These are phyloP conservation scores for Drosophila phalerata DNA, from an alignment of 2,888 invertebrate genomes.

Conservation along the genomic window DNA sequence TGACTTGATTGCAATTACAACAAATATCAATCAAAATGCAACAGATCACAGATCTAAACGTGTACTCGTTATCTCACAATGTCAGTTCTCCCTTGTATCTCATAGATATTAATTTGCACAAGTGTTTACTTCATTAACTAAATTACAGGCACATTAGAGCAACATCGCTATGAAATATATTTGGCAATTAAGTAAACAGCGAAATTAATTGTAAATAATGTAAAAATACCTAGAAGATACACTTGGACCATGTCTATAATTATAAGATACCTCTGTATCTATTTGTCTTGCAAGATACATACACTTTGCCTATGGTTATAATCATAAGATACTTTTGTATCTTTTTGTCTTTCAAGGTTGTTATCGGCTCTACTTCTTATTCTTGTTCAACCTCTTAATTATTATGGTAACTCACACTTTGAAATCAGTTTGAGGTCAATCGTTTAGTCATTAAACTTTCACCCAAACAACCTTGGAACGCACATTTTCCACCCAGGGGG, in stretches of 20 bases:
- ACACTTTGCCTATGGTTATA: not conserved
- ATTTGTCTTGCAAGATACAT: constrained; percentile 4
- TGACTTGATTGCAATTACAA: constrained; percentile 63
- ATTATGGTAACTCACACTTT: not conserved
- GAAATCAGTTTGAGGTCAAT: constrained; percentile 7
- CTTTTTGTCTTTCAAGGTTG: constrained; percentile 6
- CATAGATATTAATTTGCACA: not conserved
- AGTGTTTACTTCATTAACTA: constrained; percentile 46
- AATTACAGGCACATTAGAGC: constrained; percentile 20
- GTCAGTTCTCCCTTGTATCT: not conserved
- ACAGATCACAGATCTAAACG: constrained; percentile 17
- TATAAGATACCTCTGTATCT: not conserved
- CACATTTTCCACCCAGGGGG: constrained; percentile 2
- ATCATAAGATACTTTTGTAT: not conserved
- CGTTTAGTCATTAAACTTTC: not conserved
- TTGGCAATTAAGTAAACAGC: constrained; percentile 35
- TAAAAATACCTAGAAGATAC: constrained; percentile 1
- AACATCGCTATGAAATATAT: constrained; percentile 21
- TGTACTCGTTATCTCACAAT: constrained; percentile 16
- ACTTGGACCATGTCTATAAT: not conserved
- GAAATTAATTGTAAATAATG: constrained; percentile 28
- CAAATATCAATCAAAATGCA: constrained; percentile 59
- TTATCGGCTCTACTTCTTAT: not conserved
- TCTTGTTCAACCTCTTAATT: constrained; percentile 1
- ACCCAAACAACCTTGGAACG: constrained; percentile 3